A percentile compares a stretch with the other conserved stretches of the same genome.
Conservation (phyloP, 2,113 vertebrate species). For the Pseudolaguvia tuberculata region DNA sequence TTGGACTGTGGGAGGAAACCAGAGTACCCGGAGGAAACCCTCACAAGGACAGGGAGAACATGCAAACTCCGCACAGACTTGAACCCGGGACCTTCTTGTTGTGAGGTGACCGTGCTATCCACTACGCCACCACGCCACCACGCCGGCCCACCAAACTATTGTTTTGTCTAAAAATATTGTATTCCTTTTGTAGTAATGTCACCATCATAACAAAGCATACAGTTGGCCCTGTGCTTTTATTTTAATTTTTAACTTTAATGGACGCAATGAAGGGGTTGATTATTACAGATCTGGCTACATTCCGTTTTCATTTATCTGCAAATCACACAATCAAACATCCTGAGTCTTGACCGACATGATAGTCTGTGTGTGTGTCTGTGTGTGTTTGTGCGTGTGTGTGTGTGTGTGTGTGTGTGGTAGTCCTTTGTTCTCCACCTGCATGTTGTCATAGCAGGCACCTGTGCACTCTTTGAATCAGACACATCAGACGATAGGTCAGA, state of each 20-base stretch:
- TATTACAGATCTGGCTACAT: not conserved
- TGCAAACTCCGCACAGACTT: too few species aligned
- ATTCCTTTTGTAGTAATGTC: too few species aligned
- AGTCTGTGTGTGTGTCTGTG: not conserved
- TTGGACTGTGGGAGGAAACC: too few species aligned
- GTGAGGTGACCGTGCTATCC: too few species aligned
- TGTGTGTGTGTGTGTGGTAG: not conserved
- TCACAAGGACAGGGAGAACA: too few species aligned
- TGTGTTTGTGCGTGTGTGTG: not conserved
- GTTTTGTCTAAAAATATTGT: too few species aligned
- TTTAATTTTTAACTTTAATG: not conserved
- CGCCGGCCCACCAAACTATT: too few species aligned
- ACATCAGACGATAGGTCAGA: slow-evolving; percentile 30
- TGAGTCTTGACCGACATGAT: not conserved
- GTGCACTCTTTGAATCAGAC: slow-evolving; percentile 20
- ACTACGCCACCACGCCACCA: too few species aligned
- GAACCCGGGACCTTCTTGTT: too few species aligned
- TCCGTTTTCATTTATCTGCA: not conserved
- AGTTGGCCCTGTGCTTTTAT: too few species aligned
- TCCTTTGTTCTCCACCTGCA: slow-evolving; percentile 20
- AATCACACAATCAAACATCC: not conserved
- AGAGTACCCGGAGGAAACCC: too few species aligned
- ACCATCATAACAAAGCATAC: too few species aligned
- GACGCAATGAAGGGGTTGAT: not conserved
- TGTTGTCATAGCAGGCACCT: slow-evolving; percentile 5